Conservation (phyloP, 2,113 vertebrate species). For the Sphyrna mokarran region DNA sequence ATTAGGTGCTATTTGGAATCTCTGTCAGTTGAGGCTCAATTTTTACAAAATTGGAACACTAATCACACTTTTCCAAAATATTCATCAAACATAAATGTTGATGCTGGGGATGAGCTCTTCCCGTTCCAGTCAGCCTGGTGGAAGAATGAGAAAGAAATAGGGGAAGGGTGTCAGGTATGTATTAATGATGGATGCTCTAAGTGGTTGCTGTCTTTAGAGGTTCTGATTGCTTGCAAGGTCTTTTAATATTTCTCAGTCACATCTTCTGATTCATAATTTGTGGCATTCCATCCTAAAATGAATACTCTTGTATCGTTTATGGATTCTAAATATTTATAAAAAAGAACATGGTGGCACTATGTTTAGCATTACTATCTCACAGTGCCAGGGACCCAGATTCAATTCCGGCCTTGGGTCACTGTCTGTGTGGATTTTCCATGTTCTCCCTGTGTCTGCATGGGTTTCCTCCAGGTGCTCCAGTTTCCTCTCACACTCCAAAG, state of each 20-base stretch:
- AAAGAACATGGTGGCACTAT: neutral
- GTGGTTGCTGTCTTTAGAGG: neutral
- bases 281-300: neutral
- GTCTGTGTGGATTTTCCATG: too few species aligned
- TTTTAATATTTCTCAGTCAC: neutral
- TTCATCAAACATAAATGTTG: neutral
- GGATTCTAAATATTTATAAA: neutral
- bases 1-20: neutral
- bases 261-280: neutral
- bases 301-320: neutral
- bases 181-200: neutral
- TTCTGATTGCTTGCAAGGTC: neutral
- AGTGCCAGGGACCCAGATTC: too few species aligned
- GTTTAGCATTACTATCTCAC: too few species aligned
- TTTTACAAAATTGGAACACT: neutral
- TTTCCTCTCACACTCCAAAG: too few species aligned
- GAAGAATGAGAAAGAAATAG: neutral
- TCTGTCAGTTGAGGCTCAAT: neutral
- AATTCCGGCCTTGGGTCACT: too few species aligned
- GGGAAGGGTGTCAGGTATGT: neutral
- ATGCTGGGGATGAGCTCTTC: neutral
- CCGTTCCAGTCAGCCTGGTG: neutral
- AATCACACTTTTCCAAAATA: neutral
- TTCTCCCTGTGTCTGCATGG: too few species aligned
- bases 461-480: too few species aligned